Evolutionary conservation across 2,888 invertebrate species (phyloP), one percentile per base, ranked within the genome.

Genomic region (Diarsia dahlii): DNA sequence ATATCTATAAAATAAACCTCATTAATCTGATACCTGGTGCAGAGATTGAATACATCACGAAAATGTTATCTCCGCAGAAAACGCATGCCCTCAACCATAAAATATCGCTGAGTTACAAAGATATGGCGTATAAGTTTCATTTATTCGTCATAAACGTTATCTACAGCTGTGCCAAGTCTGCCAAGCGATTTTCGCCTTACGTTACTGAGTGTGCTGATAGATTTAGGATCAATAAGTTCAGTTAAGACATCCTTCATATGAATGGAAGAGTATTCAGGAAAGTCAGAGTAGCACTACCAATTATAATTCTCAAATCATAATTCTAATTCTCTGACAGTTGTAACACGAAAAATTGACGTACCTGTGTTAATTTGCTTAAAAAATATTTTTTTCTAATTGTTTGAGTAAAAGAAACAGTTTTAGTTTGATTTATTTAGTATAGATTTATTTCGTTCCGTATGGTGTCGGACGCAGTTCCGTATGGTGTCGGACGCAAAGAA

Each of bases 91-190:
- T 18, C 6, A 10, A n/a, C 60, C 46, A 39, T 68, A 76, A 63
- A 67, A 67, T 58, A 67, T 34, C 48, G 18, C 63, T 58, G 6
- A 71, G 65, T 45, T n/a, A 18, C 18, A 28, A 67, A 71, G 15
- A 81, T 71, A 64, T 50, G 54, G 15, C 50, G 18, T 56, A 28
- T n/a, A 67, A 69, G 52, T 67, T 76, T 71, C 68, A 81, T 69
- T 18, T 69, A 62, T 72, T 69, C 28, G 56, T 69, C 82, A 73
- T 78, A 69, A 73, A 20, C 52, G 39, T 82, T 81, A 81, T 81
- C 73, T 72, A 2, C 12, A 34, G 34, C 10, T 46, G 23, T 9
- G 13, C 10, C 64, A 10, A 34, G 15, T 46, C n/a, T 9, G 13
- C 10, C 64, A 10, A 34, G 15, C 46, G 23, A 60, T 62, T 67